These are phyloP conservation scores for Patella ulyssiponensis DNA, from an alignment of 2,888 invertebrate species.

Conservation along the genomic window DNA sequence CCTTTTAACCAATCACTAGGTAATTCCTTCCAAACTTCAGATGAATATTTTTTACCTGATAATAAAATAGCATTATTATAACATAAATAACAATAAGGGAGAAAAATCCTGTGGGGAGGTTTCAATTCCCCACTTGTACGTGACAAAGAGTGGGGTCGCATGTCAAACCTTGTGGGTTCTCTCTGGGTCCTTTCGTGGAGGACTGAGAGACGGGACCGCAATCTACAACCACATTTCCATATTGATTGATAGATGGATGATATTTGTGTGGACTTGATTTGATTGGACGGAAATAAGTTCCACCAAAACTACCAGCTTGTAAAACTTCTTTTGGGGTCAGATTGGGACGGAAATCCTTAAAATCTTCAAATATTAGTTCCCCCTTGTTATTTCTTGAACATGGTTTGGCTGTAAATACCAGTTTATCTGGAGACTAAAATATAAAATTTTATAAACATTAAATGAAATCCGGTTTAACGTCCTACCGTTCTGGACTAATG, in stretches of 20 bases:
- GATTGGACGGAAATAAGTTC: constrained; percentile 61
- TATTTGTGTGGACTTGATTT: constrained; percentile 40
- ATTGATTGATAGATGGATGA: no score
- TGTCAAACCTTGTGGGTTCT: no score
- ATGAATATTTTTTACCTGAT: constrained; percentile 50
- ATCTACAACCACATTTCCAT: no score
- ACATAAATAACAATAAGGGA: no score
- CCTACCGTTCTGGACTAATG: no score
- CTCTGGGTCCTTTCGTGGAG: no score
- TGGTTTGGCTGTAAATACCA: constrained; percentile 45
- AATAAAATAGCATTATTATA: constrained; percentile 12
- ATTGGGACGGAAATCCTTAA: constrained; percentile 55
- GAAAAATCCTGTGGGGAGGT: no score
- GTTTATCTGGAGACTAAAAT: constrained; percentile 38
- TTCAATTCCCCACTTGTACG: no score
- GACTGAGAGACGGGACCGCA: no score
- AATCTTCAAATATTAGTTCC: constrained; percentile 53
- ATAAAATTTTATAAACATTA: not conserved
- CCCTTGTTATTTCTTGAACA: constrained; percentile 52
- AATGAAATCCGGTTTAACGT: no score
- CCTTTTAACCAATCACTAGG: constrained; percentile 58
- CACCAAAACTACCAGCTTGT: constrained; percentile 63
- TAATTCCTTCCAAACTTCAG: constrained; percentile 55
- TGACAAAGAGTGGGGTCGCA: no score
- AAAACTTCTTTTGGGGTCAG: constrained; percentile 62